Percentiles rank a stretch among this genome's conserved stretches.
phyloP scores from a whole-genome alignment of 2,888 invertebrate genomes.

The Epinotia demarniana region DNA sequence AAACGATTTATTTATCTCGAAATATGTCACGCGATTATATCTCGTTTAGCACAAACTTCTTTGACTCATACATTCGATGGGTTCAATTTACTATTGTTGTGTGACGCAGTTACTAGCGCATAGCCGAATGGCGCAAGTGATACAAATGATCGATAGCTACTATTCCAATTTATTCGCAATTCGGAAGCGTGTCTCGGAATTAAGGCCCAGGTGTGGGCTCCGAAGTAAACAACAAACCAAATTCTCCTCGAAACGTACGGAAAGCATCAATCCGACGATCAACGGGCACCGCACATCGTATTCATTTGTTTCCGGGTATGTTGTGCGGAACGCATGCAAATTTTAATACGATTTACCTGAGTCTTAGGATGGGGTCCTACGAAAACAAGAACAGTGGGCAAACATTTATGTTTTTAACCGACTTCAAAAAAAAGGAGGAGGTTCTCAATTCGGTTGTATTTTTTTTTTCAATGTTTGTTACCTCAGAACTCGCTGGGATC shows the following conservation, averaged over 20 bases:
- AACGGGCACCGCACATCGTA: background rate
- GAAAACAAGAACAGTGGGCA: background rate
- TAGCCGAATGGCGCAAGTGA: background rate
- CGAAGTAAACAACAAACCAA: conserved; percentile 12
- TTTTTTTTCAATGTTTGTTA: too few relatives aligned
- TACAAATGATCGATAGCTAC: background rate
- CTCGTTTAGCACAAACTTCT: too few relatives aligned
- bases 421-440: too few relatives aligned
- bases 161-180: background rate
- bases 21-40: too few relatives aligned
- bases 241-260: conserved; percentile 3
- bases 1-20: too few relatives aligned
- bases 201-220: background rate
- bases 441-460: too few relatives aligned
- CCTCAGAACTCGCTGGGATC: too few relatives aligned
- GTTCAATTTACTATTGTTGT: too few relatives aligned
- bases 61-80: too few relatives aligned
- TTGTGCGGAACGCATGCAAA: conserved; percentile 30
- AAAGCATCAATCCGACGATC: conserved; percentile 5
- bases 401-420: background rate
- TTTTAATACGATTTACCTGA: conserved; percentile 27
- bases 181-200: background rate
- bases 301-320: conserved; percentile 15
- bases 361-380: conserved; percentile 9
- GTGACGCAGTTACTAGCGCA: too few relatives aligned